Conservation (phyloP, 2,113 vertebrate species). For the Saccopteryx bilineata region DNA sequence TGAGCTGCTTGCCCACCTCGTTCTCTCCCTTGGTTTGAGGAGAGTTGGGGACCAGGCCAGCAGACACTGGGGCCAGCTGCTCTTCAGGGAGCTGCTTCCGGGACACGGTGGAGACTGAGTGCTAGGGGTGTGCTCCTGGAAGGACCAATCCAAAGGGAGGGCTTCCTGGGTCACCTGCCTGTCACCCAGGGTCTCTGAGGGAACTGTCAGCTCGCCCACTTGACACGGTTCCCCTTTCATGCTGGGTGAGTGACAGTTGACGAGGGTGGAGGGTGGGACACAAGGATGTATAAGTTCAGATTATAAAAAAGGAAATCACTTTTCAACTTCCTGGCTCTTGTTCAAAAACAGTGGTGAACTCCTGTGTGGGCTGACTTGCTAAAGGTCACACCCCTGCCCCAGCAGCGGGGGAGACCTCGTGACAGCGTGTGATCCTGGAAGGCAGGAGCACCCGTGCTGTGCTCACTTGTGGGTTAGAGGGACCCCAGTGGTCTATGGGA, state of each 20-base stretch:
- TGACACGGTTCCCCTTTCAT: neutral
- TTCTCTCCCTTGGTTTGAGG: neutral
- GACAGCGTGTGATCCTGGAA: conserved; percentile 7
- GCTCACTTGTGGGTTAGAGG: neutral
- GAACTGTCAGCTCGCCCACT: accelerated
- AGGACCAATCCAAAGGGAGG: neutral
- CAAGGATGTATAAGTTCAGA: conserved; percentile 54
- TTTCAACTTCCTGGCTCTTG: conserved; percentile 52
- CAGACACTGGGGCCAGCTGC: neutral
- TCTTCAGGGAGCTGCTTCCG: neutral
- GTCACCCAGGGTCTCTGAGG: neutral
- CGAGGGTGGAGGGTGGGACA: neutral
- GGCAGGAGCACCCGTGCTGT: neutral
- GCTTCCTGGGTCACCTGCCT: neutral
- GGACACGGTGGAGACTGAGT: neutral
- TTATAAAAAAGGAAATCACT: conserved; percentile 74
- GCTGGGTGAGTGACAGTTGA: conserved; percentile 50
- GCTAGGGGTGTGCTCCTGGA: neutral
- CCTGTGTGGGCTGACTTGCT: conserved; percentile 2
- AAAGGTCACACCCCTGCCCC: neutral
- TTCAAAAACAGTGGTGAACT: conserved; percentile 49
- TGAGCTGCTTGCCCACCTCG: neutral
- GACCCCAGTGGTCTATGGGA: accelerated
- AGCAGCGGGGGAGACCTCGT: neutral
- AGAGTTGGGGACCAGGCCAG: neutral